Conservation (phyloP, 2,797 vertebrate species). For the Periparus ater region DNA sequence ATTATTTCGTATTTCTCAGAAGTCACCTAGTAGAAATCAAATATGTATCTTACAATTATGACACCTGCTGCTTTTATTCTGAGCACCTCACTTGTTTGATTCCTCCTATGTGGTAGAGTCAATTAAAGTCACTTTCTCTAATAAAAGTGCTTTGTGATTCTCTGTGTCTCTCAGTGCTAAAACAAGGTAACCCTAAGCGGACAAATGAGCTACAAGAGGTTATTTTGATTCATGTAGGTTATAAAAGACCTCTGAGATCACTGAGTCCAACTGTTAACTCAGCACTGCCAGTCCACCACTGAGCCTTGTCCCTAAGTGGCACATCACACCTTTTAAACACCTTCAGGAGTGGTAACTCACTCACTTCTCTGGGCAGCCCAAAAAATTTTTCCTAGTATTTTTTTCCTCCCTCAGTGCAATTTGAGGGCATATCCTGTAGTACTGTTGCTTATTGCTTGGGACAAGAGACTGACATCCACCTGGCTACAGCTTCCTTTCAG, state of each 20-base stretch:
- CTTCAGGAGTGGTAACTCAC: neutral
- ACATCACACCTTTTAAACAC: neutral
- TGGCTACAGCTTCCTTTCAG: neutral
- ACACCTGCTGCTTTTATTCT: neutral
- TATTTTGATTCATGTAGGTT: neutral
- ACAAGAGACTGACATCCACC: neutral
- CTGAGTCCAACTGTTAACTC: neutral
- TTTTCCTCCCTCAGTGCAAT: accelerated
- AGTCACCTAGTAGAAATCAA: neutral
- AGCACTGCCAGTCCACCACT: neutral
- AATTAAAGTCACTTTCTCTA: slow-evolving; percentile 41
- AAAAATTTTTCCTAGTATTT: neutral
- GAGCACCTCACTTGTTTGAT: neutral
- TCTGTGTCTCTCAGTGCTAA: slow-evolving; percentile 13
- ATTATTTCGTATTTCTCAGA: neutral
- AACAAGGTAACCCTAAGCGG: neutral
- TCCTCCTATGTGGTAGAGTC: neutral
- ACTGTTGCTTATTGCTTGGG: neutral
- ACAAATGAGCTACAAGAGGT: slow-evolving; percentile 35
- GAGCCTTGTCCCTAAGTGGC: neutral
- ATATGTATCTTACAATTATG: neutral
- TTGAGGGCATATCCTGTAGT: neutral
- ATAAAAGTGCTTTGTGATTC: neutral
- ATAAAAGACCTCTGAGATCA: neutral
- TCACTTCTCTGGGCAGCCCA: neutral